A percentile compares a stretch with the other conserved stretches of the same genome.
Evolutionary conservation across 2,797 vertebrate species (phyloP).

Genomic region (Coluber constrictor): DNA sequence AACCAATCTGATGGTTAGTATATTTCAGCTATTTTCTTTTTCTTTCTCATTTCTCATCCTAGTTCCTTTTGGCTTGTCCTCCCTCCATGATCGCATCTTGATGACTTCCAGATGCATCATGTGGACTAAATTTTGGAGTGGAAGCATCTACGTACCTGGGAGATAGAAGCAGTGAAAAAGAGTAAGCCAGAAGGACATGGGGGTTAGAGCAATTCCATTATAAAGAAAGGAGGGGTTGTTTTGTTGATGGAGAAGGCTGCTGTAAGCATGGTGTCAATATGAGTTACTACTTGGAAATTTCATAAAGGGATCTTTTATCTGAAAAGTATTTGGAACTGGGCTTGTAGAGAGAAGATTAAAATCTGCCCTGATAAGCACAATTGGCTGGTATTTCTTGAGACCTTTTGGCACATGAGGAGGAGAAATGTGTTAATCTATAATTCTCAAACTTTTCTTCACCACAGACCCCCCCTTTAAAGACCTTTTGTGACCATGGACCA

Average conservation of each 20-base stretch:
- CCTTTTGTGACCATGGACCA: background rate
- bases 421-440: background rate
- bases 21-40: background rate
- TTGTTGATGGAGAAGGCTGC: background rate
- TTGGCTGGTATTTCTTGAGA: background rate
- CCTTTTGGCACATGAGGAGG: background rate
- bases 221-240: background rate
- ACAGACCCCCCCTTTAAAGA: background rate
- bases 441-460: background rate
- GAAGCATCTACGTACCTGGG: background rate
- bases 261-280: background rate
- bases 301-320: background rate
- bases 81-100: background rate
- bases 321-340: background rate
- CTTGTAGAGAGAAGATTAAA: background rate
- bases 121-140: background rate
- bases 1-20: background rate
- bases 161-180: background rate
- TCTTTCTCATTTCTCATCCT: background rate
- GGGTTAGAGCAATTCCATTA: background rate
- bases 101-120: no score
- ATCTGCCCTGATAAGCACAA: background rate
- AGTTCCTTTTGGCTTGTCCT: background rate
- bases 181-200: background rate
- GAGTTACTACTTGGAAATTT: background rate